Conservation (phyloP, 2,888 invertebrate genomes). For the Drosophila peninsularis region DNA sequence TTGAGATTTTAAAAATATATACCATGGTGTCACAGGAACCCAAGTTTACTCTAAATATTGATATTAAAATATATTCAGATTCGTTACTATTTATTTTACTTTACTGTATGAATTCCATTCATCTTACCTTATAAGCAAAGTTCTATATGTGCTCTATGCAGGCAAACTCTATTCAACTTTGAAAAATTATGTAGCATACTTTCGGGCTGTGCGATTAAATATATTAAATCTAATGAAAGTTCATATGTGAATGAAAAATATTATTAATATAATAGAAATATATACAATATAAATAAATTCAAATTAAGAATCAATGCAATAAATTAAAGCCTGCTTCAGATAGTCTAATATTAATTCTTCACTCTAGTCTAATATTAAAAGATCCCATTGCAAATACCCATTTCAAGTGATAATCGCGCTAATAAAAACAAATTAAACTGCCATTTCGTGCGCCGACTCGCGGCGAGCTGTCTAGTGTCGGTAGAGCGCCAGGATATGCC, state of each 20-base stretch:
- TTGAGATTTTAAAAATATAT: no score
- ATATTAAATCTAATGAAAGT: no score
- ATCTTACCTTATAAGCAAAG: no score
- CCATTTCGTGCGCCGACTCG: conserved; percentile 63
- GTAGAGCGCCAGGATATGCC: conserved; percentile 15
- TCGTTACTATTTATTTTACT: no score
- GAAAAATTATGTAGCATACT: neutral
- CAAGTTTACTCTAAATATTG: no score
- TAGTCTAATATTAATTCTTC: neutral
- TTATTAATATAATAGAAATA: neutral
- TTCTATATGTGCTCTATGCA: no score
- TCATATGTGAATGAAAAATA: neutral
- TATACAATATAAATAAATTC: neutral
- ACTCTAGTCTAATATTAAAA: conserved; percentile 9
- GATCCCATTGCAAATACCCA: conserved; percentile 27
- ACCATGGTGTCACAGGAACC: no score
- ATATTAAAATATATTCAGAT: no score
- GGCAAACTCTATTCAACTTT: neutral
- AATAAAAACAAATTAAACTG: conserved; percentile 84
- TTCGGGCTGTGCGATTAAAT: neutral
- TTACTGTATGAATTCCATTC: no score
- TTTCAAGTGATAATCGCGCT: conserved; percentile 57
- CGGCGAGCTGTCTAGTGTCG: conserved; percentile 33
- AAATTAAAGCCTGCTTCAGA: neutral
- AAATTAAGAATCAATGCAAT: neutral